A percentile compares a stretch with the other conserved stretches of the same genome.
Evolutionary conservation across 2,797 vertebrate genomes (phyloP).

Genomic region (Clarias laeviceps): DNA sequence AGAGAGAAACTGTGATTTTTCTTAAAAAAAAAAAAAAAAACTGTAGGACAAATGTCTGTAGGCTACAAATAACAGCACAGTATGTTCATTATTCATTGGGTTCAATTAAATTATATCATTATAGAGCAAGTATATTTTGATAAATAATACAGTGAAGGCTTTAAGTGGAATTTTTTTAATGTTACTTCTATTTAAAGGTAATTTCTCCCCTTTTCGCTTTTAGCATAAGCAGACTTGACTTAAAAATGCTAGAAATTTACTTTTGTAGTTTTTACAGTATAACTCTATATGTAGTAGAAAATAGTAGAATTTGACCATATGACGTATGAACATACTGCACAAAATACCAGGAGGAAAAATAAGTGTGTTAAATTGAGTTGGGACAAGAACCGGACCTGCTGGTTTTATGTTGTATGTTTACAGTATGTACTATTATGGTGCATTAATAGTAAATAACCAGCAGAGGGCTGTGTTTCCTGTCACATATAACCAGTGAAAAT

Average conservation of each 20-base stretch:
- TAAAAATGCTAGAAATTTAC: background rate
- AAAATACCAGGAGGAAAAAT: no score
- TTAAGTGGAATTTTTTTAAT: background rate
- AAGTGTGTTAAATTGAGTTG: no score
- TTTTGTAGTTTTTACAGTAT: background rate
- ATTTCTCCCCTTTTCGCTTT: background rate
- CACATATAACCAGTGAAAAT: slow-evolving; percentile 75
- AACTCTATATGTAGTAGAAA: background rate
- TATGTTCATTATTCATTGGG: background rate
- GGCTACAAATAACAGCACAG: background rate
- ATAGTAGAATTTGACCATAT: no score
- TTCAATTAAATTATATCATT: background rate
- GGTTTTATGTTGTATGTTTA: no score
- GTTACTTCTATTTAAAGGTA: background rate
- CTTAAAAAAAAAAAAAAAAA: background rate
- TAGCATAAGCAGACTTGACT: no score
- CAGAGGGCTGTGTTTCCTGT: slow-evolving; percentile 62
- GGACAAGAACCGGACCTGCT: no score
- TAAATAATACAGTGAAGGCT: no score
- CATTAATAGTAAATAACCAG: slow-evolving; percentile 56
- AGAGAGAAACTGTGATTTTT: background rate
- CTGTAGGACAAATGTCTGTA: background rate
- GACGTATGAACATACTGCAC: no score
- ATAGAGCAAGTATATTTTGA: no score
- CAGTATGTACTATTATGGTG: background rate